Base-by-base conservation (phyloP, 1,140 invertebrate genomes). In the Drosophila virilis region DNA sequence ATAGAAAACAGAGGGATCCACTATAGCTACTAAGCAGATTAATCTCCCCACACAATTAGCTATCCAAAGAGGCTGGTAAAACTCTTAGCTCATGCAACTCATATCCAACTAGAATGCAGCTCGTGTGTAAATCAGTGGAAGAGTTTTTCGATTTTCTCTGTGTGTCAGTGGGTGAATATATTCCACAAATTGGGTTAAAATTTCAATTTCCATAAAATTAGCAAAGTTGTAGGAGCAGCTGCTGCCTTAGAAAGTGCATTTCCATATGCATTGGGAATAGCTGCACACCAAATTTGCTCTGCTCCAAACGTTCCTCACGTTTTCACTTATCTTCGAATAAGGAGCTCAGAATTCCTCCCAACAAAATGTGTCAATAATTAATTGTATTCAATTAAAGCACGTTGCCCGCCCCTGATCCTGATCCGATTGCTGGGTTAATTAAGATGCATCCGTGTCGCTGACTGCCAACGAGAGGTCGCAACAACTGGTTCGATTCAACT, bases 361-460 rank as follows among this genome's bases (percentile, higher is more conserved):
- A 8, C 66, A 33, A 82, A 90, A 90, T 90, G 86, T 90, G 86
- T 90, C 86, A 90, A 85, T 90, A 90, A 90, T 90, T 90, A 90
- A 90, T 90, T 90, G 79, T 72, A 90, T 90, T 86, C 82, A 90
- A 90, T 90, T 90, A 80, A 80, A 72, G 66, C 84, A 80, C 73
- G 62, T 67, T 51, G n/a, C 60, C 60, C 15, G 37, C 45, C 54
- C 17, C 13, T 15, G 54, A 33, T 22, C 35, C 33, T 45, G 22
- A 57, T 57, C 15, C 57, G 67, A 42, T 46, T 38, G 35, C 66
- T 51, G 28, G 50, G 51, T 60, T 82, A 83, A 90, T 90, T 80
- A 90, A 86, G 85, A 89, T 89, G 85, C 78, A 84, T 76, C 70
- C 62, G 74, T 80, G 77, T 80, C 68, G 67, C 64, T 40, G 62